Evolutionary conservation across 2,888 invertebrate species (phyloP), one percentile per base, ranked within the genome.

Genomic region (Mellilla xanthometata): DNA sequence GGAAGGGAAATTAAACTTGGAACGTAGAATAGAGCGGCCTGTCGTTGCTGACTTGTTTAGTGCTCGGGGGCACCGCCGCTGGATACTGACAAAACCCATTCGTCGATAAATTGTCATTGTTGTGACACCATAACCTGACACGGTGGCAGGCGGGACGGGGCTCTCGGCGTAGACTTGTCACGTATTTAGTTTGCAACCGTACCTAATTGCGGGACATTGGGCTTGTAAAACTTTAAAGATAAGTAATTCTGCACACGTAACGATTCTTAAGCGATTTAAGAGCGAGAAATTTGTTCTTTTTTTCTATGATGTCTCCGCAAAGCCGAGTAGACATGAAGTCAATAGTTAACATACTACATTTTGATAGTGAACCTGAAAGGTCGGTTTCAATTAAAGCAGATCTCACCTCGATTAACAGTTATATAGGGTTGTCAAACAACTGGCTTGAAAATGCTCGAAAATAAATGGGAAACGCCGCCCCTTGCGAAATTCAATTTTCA

Each of bases 71-170:
- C 63, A 65, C 24, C 24, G 7, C 19, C 6, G 19, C 6, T 58
- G 54, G 56, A 45, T 41, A 51, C 53, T 53, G 60, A 62, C 68
- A 66, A 70, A 72, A 67, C 68, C 64, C 65, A 64, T 59, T 61
- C 68, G 68, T 69, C 69, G 71, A 81, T 81, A 80, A 75, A 78
- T 76, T 68, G 74, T 73, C 60, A 74, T 76, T 77, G 80, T 82
- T 80, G 71, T 76, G 76, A 74, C 72, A 75, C 63, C 70, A 68
- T 69, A 61, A 61, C 60, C 64, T 59, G 58, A 63, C 65, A 64
- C 57, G 59, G 12, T 31, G 34, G 19, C 35, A 13, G 12, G 7
- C 39, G 34, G 35, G 35, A 32, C 51, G 48, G 56, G 58, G 63
- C 24, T 4, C 24, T 60, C 58, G 58, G 49, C 57, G 44, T 41